Base-by-base conservation (phyloP, 2,113 vertebrate genomes). In the Chaetops frenatus region DNA sequence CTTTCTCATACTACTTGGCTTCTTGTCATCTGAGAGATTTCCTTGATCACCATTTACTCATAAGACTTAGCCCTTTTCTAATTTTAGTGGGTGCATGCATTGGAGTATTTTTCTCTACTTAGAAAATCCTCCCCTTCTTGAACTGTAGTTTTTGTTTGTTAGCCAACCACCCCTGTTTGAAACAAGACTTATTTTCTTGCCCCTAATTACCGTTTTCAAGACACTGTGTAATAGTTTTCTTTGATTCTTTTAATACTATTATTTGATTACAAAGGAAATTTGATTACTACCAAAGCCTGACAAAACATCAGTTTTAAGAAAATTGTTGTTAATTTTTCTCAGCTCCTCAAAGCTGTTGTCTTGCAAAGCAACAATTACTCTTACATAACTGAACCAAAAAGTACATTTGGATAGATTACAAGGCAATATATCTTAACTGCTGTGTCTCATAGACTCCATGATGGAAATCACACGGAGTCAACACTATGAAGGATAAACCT, bases 221-320 rank as follows among this genome's bases (percentile, higher is more conserved):
- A 54, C 25, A 25, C 17, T 64, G n/a, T 15, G 16, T 51, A 65
- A 71, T 12, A 51, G 15, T 54, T 81, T 92, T 81, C 17, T 85
- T 87, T 76, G 16, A 69, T 82, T 74, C 5, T 85, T 61, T 82
- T 94, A 28, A 42, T 84, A 29, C 56, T 45, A 33, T 76, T 66
- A 35, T 77, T 95, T 95, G 33, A 84, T 95, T 81, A 50, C 48
- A 84, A 84, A 88, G 57, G n/a, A 79, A 90, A 90, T 62, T 81
- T 74, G 47, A 53, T 66, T 86, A 27, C 24, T 73, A 36, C n/a
- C 28, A 82, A 92, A 81, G 25, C 16, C 53, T 90, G 16, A 35
- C 18, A 88, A 91, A 93, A 50, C 28, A 60, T 71, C 8, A 51
- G 18, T 44, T 95, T 66, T 73, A 84, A 76, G 50, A 61, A 92